phyloP scores from a whole-genome alignment of 2,888 invertebrate species.

The Sesia bembeciformis region DNA sequence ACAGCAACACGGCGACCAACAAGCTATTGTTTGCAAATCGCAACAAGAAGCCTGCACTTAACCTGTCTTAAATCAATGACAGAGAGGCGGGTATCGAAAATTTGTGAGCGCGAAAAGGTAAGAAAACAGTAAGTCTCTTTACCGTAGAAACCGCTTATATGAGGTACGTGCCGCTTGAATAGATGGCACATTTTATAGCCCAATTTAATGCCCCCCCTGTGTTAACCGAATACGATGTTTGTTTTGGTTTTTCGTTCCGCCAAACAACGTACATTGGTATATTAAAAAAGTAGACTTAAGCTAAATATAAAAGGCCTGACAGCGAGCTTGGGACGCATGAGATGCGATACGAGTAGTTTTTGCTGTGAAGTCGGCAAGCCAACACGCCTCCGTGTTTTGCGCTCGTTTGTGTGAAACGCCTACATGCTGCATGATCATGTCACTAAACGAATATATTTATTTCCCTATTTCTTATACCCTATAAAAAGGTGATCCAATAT shows the following conservation, averaged over 20 bases:
- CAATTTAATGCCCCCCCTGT: constrained; percentile 30
- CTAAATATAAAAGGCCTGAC: constrained; percentile 39
- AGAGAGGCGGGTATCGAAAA: constrained; percentile 1
- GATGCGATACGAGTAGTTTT: constrained; percentile 21
- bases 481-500: too few species aligned
- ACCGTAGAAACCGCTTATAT: constrained; percentile 20
- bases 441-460: constrained; percentile 19
- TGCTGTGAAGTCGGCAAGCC: constrained; percentile 11
- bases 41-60: constrained; percentile 45
- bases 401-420: constrained; percentile 21
- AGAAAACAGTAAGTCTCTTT: constrained; percentile 17
- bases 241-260: constrained; percentile 27
- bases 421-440: constrained; percentile 22
- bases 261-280: constrained; percentile 31
- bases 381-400: constrained; percentile 28
- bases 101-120: constrained; percentile 13
- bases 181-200: constrained; percentile 36
- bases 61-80: constrained; percentile 21
- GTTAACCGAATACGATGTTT: constrained; percentile 23
- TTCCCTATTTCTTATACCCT: neutral
- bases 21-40: constrained; percentile 72
- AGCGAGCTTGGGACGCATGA: constrained; percentile 27
- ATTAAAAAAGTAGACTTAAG: constrained; percentile 30
- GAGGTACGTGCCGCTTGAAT: constrained; percentile 18
- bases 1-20: constrained; percentile 57